Evolutionary conservation across 2,888 invertebrate genomes (phyloP), one percentile per base, ranked within the genome.

Genomic region (Epicampocera succincta): DNA sequence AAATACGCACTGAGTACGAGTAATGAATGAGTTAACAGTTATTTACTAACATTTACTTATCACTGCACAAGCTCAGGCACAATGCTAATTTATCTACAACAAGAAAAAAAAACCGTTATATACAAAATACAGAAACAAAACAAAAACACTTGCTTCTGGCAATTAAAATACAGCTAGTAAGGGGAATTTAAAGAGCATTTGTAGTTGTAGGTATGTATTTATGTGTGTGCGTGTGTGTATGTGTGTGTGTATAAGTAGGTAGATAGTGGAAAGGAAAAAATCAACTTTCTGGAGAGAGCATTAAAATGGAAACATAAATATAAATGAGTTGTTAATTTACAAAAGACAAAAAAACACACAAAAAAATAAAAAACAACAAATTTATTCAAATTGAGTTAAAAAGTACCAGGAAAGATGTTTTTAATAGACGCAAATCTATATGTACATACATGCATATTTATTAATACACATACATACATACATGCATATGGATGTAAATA

Each of bases 111-210:
- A 54, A 33, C 33, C n/a, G 12, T 44, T 42, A 44, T 6, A 52
- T 50, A 40, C 17, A 40, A 40, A n/a, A 42, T 4, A 38, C 17
- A 3, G 15, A 56, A 17, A 19, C 13, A 58, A 15, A 19, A 9
- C n/a, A 50, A 50, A 25, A 50, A 12, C 21, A 50, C 11, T 25
- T 60, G n/a, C 33, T 15, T 12, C 1, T 15, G 25, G 21, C 25
- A 15, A 25, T 42, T 25, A 42, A 25, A 42, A 66, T 38, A 9
- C 17, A 25, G 3, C 21, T 48, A 38, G 19, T 38, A 21, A 74
- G 74, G 74, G 58, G 66, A 75, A 66, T 66, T 66, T 56, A 5
- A 50, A 48, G 56, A 46, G 46, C 15, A 52, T 8, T 33, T 33
- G 33, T 8, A 8, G 8, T 6, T 33, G 9, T 33, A 33, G 33